Percentiles rank a stretch among this genome's conserved stretches.
These are phyloP conservation scores for Cossypha niveicapilla DNA, from an alignment of 2,797 vertebrate species.

Conservation along the genomic window DNA sequence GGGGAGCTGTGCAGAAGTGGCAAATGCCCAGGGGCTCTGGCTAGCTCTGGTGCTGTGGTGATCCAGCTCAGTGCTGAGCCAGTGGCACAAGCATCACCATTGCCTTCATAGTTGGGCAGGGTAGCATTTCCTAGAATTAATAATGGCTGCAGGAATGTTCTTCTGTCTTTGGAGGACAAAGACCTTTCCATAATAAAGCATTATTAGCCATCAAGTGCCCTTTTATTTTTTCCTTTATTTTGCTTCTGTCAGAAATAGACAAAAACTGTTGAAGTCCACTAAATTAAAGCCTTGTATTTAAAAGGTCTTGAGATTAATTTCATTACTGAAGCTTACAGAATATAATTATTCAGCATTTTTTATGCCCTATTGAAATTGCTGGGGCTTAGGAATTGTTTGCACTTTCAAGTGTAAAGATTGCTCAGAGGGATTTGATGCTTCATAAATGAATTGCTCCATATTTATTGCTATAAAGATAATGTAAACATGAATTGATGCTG, in stretches of 20 bases:
- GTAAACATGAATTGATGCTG: neutral
- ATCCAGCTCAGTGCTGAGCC: neutral
- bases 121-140: neutral
- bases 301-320: conserved; percentile 1
- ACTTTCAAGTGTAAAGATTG: conserved; percentile 2
- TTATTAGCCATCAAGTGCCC: neutral
- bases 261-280: neutral
- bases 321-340: neutral
- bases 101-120: neutral
- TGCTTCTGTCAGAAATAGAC: neutral
- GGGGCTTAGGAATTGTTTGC: neutral
- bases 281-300: neutral
- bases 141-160: neutral
- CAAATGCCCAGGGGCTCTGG: neutral
- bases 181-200: neutral
- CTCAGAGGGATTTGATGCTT: neutral
- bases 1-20: neutral
- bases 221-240: neutral
- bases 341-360: neutral
- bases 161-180: neutral
- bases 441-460: neutral
- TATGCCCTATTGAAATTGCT: neutral
- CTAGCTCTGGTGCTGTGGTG: neutral
- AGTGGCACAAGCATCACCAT: neutral
- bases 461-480: conserved; percentile 3